These are phyloP conservation scores for Camptogramma bilineatum DNA, from an alignment of 2,888 invertebrate genomes.

Conservation along the genomic window DNA sequence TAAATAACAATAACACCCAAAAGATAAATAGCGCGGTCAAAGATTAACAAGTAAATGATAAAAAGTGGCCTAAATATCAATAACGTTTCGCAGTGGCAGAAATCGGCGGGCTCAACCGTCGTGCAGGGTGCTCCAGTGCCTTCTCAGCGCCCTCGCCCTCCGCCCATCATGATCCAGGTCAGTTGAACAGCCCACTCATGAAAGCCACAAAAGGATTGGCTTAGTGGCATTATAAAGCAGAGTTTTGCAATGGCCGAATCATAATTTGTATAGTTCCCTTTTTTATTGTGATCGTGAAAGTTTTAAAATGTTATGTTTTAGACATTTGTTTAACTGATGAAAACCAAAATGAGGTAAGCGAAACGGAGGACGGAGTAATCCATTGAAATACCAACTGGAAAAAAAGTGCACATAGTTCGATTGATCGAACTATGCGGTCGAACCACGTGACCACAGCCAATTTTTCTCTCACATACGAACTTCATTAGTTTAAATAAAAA, in stretches of 20 bases:
- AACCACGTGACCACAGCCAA: too few relatives aligned
- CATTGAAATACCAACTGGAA: too few relatives aligned
- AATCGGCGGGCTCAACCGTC: conserved; percentile 72
- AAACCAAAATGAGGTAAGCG: too few relatives aligned
- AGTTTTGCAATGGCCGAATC: background rate
- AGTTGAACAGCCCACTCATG: conserved; percentile 38
- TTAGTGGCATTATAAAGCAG: background rate
- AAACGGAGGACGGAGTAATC: too few relatives aligned
- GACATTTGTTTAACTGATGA: too few relatives aligned
- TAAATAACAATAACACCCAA: background rate
- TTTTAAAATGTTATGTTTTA: too few relatives aligned
- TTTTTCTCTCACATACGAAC: too few relatives aligned
- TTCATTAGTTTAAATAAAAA: too few relatives aligned
- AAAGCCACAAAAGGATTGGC: conserved; percentile 1
- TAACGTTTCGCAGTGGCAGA: conserved; percentile 63
- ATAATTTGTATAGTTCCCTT: background rate
- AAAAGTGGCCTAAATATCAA: background rate
- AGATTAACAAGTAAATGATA: background rate
- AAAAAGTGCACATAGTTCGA: too few relatives aligned
- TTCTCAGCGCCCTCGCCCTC: conserved; percentile 86
- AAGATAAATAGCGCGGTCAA: background rate
- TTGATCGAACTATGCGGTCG: too few relatives aligned
- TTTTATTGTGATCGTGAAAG: too few relatives aligned
- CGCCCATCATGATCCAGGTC: conserved; percentile 81
- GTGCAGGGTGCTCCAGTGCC: conserved; percentile 86